Evolutionary conservation across 2,797 vertebrate genomes (phyloP).

Genomic region (Lithobates sylvaticus): DNA sequence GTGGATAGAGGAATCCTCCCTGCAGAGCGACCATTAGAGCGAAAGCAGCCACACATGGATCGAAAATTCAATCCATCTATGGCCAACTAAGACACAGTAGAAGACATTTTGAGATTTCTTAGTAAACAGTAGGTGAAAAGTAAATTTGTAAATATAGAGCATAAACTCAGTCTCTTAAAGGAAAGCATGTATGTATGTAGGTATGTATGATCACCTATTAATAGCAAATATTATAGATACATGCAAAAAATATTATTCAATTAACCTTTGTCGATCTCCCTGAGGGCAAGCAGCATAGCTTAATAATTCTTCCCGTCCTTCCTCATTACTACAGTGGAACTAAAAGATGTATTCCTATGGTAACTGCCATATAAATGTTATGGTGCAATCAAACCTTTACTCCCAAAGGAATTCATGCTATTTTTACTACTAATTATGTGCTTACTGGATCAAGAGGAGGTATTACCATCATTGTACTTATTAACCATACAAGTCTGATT

Average conservation of each 20-base stretch:
- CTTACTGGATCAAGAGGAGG: neutral
- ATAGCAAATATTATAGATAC: neutral
- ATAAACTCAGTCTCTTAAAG: neutral
- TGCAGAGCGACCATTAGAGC: too few relatives aligned
- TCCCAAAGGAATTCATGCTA: constrained; percentile 10
- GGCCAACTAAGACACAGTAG: too few relatives aligned
- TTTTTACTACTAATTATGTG: constrained; percentile 34
- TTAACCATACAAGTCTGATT: neutral
- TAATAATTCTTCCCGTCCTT: neutral
- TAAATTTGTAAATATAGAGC: too few relatives aligned
- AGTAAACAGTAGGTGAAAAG: neutral
- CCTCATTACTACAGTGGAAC: neutral
- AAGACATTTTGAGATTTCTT: neutral
- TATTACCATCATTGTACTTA: too few relatives aligned
- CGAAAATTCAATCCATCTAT: too few relatives aligned
- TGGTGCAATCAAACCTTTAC: constrained; percentile 7
- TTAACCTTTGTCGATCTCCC: neutral
- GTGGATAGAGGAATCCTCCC: too few relatives aligned
- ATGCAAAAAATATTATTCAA: neutral
- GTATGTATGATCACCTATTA: neutral
- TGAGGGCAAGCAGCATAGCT: neutral
- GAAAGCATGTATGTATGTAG: neutral
- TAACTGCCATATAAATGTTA: neutral
- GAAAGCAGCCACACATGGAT: too few relatives aligned
- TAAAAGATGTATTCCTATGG: constrained; percentile 17